Evolutionary conservation across 2,888 invertebrate species (phyloP).

Genomic region (Ernsta delagoae): DNA sequence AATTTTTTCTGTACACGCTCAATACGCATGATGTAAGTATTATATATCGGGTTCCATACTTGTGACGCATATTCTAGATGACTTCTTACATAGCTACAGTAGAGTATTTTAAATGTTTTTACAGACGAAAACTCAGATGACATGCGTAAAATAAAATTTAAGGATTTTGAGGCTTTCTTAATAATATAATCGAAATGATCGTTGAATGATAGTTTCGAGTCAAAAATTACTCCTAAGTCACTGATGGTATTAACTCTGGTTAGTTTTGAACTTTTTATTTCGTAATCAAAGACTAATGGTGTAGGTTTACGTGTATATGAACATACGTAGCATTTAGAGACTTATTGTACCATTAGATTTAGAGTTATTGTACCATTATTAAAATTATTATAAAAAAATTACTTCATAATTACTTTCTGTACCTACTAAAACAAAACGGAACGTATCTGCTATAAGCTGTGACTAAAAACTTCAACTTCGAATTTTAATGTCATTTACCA

Average conservation of each 20-base stretch:
- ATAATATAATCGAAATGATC: neutral
- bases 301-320: neutral
- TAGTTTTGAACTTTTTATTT: neutral
- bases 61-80: slow-evolving; percentile 3
- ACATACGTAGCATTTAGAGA: slow-evolving; percentile 1
- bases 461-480: no score
- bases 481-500: no score
- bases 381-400: no score
- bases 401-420: no score
- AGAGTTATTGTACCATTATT: no score
- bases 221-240: neutral
- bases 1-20: slow-evolving; percentile 1
- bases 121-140: neutral
- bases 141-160: slow-evolving; percentile 2
- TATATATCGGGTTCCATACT: neutral
- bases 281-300: neutral
- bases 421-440: no score
- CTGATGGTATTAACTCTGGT: neutral
- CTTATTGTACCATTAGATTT: no score
- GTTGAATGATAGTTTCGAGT: neutral
- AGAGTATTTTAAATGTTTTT: neutral
- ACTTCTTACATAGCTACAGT: neutral
- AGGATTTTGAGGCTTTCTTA: neutral
- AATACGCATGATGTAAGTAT: neutral
- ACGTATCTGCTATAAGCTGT: no score